Evolutionary conservation across 2,888 invertebrate genomes (phyloP).

Genomic region (Epinotia ramella): DNA sequence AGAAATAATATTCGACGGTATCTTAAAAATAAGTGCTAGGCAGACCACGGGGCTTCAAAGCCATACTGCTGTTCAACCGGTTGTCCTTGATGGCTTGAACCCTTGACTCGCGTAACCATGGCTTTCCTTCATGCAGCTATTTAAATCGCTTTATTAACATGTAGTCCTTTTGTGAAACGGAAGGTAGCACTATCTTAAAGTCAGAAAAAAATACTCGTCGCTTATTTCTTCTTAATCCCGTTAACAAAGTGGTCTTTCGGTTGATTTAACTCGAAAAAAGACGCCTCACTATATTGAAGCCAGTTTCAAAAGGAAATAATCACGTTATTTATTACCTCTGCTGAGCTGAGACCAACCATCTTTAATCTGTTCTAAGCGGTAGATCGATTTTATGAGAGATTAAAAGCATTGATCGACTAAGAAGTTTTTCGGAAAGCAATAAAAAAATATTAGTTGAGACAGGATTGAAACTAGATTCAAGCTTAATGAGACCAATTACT

Average conservation of each 20-base stretch:
- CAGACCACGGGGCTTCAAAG: conserved; percentile 49
- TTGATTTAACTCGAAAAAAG: conserved; percentile 71
- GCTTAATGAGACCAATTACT: conserved; percentile 65
- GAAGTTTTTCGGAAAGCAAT: conserved; percentile 68
- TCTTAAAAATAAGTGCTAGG: conserved; percentile 13
- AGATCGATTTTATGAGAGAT: conserved; percentile 78
- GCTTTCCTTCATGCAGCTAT: conserved; percentile 53
- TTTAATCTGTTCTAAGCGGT: conserved; percentile 80
- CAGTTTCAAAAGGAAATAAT: conserved; percentile 81
- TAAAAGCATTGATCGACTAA: conserved; percentile 76
- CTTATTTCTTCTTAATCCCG: conserved; percentile 64
- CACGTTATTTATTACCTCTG: conserved; percentile 81
- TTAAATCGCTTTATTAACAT: conserved; percentile 31
- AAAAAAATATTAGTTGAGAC: conserved; percentile 63
- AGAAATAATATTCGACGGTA: conserved; percentile 9
- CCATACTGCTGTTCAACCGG: conserved; percentile 55
- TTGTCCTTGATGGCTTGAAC: conserved; percentile 70
- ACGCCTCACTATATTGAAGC: conserved; percentile 65
- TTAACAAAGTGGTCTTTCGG: conserved; percentile 68
- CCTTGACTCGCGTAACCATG: conserved; percentile 55
- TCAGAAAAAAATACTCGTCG: conserved; percentile 49
- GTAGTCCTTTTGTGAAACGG: conserved; percentile 36
- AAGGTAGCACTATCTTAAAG: conserved; percentile 51
- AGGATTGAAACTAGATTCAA: conserved; percentile 59
- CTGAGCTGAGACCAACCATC: conserved; percentile 71